Evolutionary conservation across 1,140 invertebrate genomes (phyloP).

Genomic region (Xylocopa sonorina): DNA sequence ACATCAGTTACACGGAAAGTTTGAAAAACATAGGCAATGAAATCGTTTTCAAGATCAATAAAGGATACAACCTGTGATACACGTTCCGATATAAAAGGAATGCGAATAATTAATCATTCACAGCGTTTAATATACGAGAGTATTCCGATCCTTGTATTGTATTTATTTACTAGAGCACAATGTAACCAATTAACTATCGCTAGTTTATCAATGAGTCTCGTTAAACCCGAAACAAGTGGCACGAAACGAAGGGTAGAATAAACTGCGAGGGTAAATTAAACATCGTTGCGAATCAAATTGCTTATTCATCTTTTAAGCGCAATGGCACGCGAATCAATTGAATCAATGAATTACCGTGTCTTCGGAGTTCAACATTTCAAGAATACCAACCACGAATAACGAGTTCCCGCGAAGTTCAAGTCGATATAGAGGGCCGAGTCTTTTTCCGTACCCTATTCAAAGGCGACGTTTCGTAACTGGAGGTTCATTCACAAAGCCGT

Average conservation of each 20-base stretch:
- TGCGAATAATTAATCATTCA: too few species aligned
- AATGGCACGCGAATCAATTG: constrained; percentile 27
- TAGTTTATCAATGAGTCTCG: not conserved
- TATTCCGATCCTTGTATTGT: too few species aligned
- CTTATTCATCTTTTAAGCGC: constrained; percentile 18
- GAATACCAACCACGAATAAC: not conserved
- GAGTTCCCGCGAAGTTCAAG: constrained; percentile 5
- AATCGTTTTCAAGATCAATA: too few species aligned
- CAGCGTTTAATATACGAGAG: too few species aligned
- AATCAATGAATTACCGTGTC: not conserved
- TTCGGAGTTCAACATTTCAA: not conserved
- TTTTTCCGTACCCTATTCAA: not conserved
- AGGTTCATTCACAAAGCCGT: not conserved
- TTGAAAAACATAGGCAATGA: too few species aligned
- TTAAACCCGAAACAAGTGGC: not conserved
- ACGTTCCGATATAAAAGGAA: too few species aligned
- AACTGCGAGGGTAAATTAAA: not conserved
- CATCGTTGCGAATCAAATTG: constrained; percentile 14
- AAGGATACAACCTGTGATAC: too few species aligned
- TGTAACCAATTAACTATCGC: not conserved
- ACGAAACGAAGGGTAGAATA: not conserved
- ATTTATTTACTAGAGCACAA: too few species aligned
- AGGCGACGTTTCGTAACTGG: not conserved
- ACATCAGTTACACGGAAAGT: too few species aligned
- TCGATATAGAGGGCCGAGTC: not conserved